Percentiles rank a stretch among this genome's conserved stretches.
phyloP scores from a whole-genome alignment of 2,888 invertebrate species.

The Habrosyne pyritoides region DNA sequence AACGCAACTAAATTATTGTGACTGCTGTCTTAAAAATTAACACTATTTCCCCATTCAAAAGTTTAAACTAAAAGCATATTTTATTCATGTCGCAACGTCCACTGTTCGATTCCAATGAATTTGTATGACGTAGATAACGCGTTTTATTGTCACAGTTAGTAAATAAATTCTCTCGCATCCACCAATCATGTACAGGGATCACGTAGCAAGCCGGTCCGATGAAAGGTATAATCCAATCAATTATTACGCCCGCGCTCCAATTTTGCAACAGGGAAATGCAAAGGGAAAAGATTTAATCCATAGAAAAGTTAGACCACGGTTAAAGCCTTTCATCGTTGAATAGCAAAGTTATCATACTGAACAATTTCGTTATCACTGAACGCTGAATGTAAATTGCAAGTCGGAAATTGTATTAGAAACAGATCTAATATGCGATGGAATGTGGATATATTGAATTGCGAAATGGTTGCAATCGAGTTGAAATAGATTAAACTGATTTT shows the following conservation, averaged over 20 bases:
- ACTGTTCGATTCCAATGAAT: slow-evolving; percentile 57
- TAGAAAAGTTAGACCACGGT: slow-evolving; percentile 23
- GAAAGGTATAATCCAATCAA: slow-evolving; percentile 79
- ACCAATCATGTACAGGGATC: slow-evolving; percentile 73
- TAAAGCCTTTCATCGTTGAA: background rate
- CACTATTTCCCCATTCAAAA: slow-evolving; percentile 40
- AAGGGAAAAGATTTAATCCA: slow-evolving; percentile 59
- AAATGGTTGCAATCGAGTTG: too few species aligned
- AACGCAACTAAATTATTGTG: background rate
- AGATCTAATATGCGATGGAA: background rate
- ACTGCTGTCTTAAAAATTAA: slow-evolving; percentile 23
- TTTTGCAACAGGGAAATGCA: slow-evolving; percentile 57
- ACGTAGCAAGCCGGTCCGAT: slow-evolving; percentile 60
- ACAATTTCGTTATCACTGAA: background rate
- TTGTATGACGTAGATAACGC: slow-evolving; percentile 64
- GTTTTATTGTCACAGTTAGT: slow-evolving; percentile 70
- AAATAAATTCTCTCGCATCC: slow-evolving; percentile 65
- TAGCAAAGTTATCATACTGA: background rate
- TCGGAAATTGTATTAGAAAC: background rate
- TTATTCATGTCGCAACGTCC: slow-evolving; percentile 56
- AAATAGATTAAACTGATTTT: too few species aligned
- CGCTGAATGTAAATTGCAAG: background rate
- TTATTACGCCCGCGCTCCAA: slow-evolving; percentile 71
- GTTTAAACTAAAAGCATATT: slow-evolving; percentile 51
- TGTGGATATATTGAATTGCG: too few species aligned